A percentile compares a stretch with the other conserved stretches of the same genome.
phyloP scores from a whole-genome alignment of 2,113 vertebrate species.

The Nycticorax nycticorax region DNA sequence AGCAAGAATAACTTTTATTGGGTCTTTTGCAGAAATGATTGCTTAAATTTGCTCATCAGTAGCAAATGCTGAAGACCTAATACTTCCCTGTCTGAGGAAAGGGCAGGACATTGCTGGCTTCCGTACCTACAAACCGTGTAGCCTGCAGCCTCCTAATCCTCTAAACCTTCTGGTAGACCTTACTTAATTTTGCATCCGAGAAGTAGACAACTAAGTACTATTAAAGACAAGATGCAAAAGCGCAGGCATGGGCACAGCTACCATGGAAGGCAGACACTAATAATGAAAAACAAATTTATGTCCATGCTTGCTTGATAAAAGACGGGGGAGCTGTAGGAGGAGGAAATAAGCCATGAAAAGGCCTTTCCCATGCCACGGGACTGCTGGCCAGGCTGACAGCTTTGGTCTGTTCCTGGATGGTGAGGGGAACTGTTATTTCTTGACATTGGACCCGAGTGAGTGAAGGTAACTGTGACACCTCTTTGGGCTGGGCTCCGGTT shows the following conservation, averaged over 20 bases:
- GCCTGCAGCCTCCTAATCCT: background rate
- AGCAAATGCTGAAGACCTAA: background rate
- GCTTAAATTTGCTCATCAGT: background rate
- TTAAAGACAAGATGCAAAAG: background rate
- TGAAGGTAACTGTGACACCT: background rate
- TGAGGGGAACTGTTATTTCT: background rate
- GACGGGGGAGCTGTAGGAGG: background rate
- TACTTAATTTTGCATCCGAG: background rate
- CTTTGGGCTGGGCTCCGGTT: background rate
- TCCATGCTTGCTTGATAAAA: conserved; percentile 19
- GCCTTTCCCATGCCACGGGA: background rate
- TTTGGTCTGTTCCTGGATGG: background rate
- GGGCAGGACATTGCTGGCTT: background rate
- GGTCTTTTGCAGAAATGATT: background rate
- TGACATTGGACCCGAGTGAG: background rate
- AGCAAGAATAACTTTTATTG: background rate
- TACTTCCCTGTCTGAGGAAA: background rate
- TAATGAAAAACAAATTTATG: conserved; percentile 25
- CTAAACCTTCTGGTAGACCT: background rate
- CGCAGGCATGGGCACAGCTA: background rate
- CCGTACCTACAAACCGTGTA: background rate
- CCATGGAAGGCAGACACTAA: conserved; percentile 4
- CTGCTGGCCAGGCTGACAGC: background rate
- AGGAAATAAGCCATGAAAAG: background rate
- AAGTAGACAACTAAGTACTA: background rate